phyloP scores from a whole-genome alignment of 1,140 invertebrate genomes.

The Mycetomoellerius zeteki region DNA sequence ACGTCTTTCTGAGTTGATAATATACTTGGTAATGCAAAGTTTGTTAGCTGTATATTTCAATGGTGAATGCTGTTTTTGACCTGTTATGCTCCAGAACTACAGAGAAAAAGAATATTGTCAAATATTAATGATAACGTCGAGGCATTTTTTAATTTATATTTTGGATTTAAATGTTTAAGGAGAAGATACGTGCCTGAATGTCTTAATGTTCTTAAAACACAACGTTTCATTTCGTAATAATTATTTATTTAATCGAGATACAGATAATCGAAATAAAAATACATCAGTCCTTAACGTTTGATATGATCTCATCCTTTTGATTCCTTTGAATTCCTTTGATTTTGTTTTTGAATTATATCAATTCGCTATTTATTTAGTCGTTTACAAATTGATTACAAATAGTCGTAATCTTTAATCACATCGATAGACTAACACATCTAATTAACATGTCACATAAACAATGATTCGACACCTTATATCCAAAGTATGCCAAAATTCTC shows the following conservation, averaged over 20 bases:
- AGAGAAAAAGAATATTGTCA: background rate
- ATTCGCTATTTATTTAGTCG: constrained; percentile 25
- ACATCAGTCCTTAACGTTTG: constrained; percentile 15
- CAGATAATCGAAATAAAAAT: constrained; percentile 10
- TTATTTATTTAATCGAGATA: constrained; percentile 42
- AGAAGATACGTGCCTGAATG: background rate
- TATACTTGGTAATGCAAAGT: background rate
- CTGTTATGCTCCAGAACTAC: background rate
- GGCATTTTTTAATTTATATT: background rate
- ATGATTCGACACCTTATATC: background rate
- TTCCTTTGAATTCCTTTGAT: background rate
- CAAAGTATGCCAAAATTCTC: background rate
- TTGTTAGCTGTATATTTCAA: background rate
- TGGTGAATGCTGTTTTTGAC: background rate
- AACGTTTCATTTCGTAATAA: constrained; percentile 40
- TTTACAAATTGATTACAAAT: too few species aligned
- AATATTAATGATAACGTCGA: background rate
- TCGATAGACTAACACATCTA: constrained; percentile 18
- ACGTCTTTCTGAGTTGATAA: background rate
- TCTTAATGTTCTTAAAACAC: background rate
- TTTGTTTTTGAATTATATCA: background rate
- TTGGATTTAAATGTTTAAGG: constrained; percentile 4
- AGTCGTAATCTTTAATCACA: constrained; percentile 31
- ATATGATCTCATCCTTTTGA: constrained; percentile 27
- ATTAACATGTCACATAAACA: constrained; percentile 28